These are phyloP conservation scores for Momotus momota DNA, from an alignment of 2,797 vertebrate genomes.

Conservation along the genomic window DNA sequence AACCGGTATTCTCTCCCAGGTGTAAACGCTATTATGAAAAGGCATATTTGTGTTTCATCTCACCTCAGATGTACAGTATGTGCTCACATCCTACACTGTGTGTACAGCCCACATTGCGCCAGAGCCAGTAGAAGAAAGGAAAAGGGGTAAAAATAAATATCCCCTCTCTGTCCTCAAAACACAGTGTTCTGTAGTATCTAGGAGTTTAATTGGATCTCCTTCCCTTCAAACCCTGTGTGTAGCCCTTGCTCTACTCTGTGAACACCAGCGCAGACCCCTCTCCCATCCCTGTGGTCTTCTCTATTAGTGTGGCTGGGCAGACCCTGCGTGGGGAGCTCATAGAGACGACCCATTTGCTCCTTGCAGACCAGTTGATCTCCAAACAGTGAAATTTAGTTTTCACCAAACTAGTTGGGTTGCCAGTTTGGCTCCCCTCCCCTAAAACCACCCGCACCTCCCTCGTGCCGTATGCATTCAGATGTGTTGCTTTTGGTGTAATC, in stretches of 20 bases:
- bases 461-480: rapidly evolving
- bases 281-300: neutral
- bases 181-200: neutral
- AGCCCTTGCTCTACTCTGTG: neutral
- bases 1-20: slow-evolving; percentile 82
- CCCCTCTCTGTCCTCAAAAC: neutral
- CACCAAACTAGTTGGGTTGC: neutral
- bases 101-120: slow-evolving; percentile 38
- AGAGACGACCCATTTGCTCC: neutral
- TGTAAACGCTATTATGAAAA: slow-evolving; percentile 85
- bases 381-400: neutral
- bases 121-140: neutral
- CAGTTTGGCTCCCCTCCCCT: neutral
- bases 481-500: neutral
- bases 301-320: neutral
- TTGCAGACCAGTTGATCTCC: neutral
- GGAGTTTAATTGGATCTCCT: neutral
- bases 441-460: neutral
- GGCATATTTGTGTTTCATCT: slow-evolving; percentile 80
- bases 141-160: slow-evolving; percentile 31
- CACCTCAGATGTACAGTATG: slow-evolving; percentile 80
- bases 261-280: neutral
- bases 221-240: neutral
- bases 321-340: rapidly evolving
- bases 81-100: slow-evolving; percentile 60